Evolutionary conservation across 2,113 vertebrate species (phyloP), one percentile per base, ranked within the genome.

Genomic region (Mus spicilegus): DNA sequence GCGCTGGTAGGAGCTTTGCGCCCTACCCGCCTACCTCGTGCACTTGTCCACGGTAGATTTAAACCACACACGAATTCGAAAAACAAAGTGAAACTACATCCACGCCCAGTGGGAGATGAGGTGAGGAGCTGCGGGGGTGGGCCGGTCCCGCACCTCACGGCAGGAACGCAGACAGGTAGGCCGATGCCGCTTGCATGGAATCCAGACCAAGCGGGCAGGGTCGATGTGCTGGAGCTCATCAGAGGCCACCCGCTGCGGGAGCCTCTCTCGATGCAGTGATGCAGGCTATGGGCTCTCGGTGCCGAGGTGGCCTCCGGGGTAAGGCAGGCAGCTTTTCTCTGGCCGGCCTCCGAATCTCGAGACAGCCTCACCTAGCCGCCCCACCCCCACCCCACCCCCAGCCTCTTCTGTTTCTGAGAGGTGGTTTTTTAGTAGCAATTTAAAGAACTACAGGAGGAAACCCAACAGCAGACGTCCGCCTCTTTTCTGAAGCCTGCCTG

Each of bases 391-490:
- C 49, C 49, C 49, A 7, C 49, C 5, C 61, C 12, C 8, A 5
- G 36, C 3, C 22, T 51, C n/a, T 91, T 97, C 95, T 97, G 93
- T 97, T 94, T 94, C 95, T 56, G 56, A 8, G 36, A 93, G 87
- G 82, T 77, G 65, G 54, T 70, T 67, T 24, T 2, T 87, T 24
- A 72, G 49, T 42, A 5, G 46, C 33, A 81, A 22, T 75, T 86
- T 67, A 63, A 76, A 67, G 36, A 77, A 24, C 22, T n/a, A 33
- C 1, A 2, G 0, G 4, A 58, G 30, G 14, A 51, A 51, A n/a
- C 9, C 49, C 30, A 22, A 36, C 39, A 36, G 20, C 75, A 0
- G 5, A 56, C 22, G 19, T 89, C 46, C 0, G 0, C 28, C 33
- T 80, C 20, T 0, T 1, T 69, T 54, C 33, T 13, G 17, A 82